phyloP scores from a whole-genome alignment of 2,797 vertebrate species.

The Paratrypauchen microcephalus region DNA sequence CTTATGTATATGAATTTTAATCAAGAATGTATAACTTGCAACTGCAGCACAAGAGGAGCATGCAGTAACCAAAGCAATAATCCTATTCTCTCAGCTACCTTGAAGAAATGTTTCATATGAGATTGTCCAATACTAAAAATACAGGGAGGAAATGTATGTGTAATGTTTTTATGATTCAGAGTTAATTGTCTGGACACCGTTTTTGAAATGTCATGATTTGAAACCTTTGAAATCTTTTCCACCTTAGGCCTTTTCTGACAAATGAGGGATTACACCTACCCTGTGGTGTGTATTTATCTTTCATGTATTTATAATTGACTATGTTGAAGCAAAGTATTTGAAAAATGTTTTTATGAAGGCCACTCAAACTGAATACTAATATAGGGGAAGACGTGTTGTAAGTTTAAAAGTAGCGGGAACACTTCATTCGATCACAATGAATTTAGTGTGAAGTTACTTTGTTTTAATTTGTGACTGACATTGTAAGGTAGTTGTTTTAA shows the following conservation, averaged over 20 bases:
- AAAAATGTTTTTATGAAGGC: background rate
- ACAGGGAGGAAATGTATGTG: background rate
- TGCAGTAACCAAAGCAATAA: conserved; percentile 20
- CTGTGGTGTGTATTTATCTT: too few relatives aligned
- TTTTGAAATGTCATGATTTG: too few relatives aligned
- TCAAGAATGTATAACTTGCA: conserved; percentile 19
- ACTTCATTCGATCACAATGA: conserved; percentile 4
- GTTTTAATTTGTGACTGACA: conserved; percentile 22
- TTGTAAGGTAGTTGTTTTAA: conserved; percentile 24
- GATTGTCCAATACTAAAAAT: conserved; percentile 4
- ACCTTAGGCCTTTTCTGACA: too few relatives aligned
- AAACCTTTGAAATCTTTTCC: too few relatives aligned
- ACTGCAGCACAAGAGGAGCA: background rate
- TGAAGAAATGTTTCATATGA: background rate
- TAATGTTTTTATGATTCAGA: too few relatives aligned
- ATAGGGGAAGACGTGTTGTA: background rate
- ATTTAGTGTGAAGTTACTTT: background rate
- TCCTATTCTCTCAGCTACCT: conserved; percentile 18
- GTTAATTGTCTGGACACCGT: too few relatives aligned
- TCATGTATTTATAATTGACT: too few relatives aligned
- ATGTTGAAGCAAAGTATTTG: background rate
- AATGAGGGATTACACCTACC: too few relatives aligned
- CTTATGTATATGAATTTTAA: conserved; percentile 25
- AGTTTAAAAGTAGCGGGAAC: background rate
- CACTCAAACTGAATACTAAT: background rate